Conservation (phyloP, 2,888 invertebrate species). For the Rapana venosa region DNA sequence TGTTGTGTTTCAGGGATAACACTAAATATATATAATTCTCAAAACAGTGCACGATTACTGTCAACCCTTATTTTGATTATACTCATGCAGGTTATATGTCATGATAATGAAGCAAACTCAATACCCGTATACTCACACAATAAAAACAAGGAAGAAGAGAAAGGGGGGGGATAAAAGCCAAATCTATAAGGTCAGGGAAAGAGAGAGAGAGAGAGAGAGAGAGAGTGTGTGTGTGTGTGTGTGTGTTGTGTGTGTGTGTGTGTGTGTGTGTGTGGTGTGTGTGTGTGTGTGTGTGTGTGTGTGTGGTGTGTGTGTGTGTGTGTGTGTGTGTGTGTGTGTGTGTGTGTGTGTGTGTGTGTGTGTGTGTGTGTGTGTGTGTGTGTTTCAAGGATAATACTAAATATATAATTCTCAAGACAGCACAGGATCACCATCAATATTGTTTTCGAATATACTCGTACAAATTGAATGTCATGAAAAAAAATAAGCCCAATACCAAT, state of each 20-base stretch:
- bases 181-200: neutral
- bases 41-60: no score
- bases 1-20: neutral
- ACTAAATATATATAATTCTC: neutral
- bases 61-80: no score
- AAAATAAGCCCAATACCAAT: no score
- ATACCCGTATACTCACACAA: neutral
- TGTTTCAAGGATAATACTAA: neutral
- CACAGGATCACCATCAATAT: neutral
- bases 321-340: conserved; percentile 5
- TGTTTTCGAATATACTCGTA: neutral
- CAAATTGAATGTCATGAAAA: neutral
- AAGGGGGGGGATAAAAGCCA: neutral
- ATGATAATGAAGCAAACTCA: neutral
- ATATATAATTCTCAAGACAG: neutral
- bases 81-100: no score
- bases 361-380: neutral
- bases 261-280: neutral
- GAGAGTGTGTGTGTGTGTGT: no score
- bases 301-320: neutral
- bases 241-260: neutral
- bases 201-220: neutral
- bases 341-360: conserved; percentile 1
- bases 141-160: neutral
- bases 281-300: neutral